Evolutionary conservation across 2,888 invertebrate genomes (phyloP).

Genomic region (Clunio marinus): DNA sequence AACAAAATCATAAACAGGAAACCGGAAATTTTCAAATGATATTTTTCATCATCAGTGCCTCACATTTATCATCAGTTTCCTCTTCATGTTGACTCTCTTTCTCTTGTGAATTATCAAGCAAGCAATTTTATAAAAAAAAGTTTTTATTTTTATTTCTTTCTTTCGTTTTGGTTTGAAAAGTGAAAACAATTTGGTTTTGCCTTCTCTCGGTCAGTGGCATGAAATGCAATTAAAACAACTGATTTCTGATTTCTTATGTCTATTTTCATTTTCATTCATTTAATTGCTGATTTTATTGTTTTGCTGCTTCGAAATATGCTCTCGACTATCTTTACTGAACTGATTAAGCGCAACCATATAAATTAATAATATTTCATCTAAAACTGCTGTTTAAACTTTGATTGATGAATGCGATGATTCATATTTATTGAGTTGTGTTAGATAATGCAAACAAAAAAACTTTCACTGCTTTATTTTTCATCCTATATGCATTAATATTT

Average conservation of each 20-base stretch:
- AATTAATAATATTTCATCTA: not conserved
- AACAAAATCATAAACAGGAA: conserved; percentile 16
- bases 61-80: conserved; percentile 28
- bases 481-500: not conserved
- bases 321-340: too few species aligned
- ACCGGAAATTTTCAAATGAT: conserved; percentile 35
- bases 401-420: conserved; percentile 2
- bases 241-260: conserved; percentile 29
- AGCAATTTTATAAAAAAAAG: not conserved
- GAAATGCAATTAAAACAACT: conserved; percentile 38
- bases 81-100: conserved; percentile 3
- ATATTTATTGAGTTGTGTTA: not conserved
- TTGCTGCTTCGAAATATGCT: not conserved
- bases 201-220: conserved; percentile 28
- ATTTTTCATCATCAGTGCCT: not conserved
- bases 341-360: not conserved
- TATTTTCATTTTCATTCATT: conserved; percentile 29
- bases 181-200: conserved; percentile 23
- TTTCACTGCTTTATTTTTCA: not conserved
- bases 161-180: conserved; percentile 25
- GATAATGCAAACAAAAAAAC: not conserved
- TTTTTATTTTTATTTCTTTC: conserved; percentile 3
- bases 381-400: not conserved
- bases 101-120: not conserved
- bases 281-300: conserved; percentile 5